These are phyloP conservation scores for Zaprionus obscuricornis DNA, from an alignment of 2,888 invertebrate genomes.

Conservation along the genomic window DNA sequence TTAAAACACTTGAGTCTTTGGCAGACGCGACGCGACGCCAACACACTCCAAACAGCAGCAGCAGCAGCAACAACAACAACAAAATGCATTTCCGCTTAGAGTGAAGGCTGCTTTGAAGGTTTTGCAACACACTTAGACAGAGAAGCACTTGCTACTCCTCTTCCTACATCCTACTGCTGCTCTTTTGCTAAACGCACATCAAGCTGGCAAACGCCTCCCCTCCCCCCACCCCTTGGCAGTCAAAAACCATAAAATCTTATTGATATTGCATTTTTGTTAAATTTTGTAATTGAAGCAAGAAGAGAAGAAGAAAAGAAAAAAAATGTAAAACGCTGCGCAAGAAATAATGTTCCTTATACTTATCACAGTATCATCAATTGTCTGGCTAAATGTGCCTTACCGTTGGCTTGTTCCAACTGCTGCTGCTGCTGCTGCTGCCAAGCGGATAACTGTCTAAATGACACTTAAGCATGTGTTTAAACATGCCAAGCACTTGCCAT, in stretches of 20 bases:
- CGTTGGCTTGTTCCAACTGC: too few species aligned
- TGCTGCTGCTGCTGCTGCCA: too few species aligned
- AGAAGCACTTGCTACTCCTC: slow-evolving; percentile 53
- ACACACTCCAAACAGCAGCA: slow-evolving; percentile 1
- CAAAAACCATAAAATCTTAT: slow-evolving; percentile 72
- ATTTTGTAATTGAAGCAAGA: slow-evolving; percentile 70
- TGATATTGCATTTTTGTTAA: slow-evolving; percentile 80
- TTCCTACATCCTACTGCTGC: too few species aligned
- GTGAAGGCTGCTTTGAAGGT: slow-evolving; percentile 67
- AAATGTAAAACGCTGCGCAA: slow-evolving; percentile 24
- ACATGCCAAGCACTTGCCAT: slow-evolving; percentile 79
- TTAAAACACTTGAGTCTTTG: slow-evolving; percentile 71
- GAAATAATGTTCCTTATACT: slow-evolving; percentile 37
- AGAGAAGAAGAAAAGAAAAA: background rate
- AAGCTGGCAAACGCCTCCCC: too few species aligned
- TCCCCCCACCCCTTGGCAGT: background rate
- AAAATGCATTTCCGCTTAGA: slow-evolving; percentile 79
- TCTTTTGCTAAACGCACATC: too few species aligned
- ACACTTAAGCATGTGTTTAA: slow-evolving; percentile 80
- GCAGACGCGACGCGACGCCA: slow-evolving; percentile 65
- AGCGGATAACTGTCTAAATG: slow-evolving; percentile 77
- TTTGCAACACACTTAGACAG: slow-evolving; percentile 57
- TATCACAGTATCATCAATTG: slow-evolving; percentile 74
- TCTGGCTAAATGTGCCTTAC: slow-evolving; percentile 68
- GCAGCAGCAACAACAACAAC: slow-evolving; percentile 18